Base-by-base conservation (phyloP, 2,113 vertebrate species). In the Ailuropoda melanoleuca region DNA sequence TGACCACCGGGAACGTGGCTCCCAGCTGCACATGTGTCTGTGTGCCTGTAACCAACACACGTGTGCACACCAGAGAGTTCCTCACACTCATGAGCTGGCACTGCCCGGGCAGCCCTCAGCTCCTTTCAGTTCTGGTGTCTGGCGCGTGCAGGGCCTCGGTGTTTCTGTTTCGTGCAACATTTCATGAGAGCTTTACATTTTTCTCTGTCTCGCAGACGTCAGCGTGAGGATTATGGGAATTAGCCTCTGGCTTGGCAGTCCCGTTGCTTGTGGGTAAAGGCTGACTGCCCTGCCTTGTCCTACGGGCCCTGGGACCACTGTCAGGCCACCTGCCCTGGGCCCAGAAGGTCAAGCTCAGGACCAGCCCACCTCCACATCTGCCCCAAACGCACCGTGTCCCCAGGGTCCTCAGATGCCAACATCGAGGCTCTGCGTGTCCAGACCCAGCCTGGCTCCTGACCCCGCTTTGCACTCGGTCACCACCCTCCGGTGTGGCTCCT, bases 71-170 rank as follows among this genome's bases (percentile, higher is more conserved):
- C 46, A 13, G 18, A 9, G 34, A 1, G 58, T 12, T 11, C 43
- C 50, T 43, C 34, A 6, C 23, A 14, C 91, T 70, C 55, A 14
- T 1, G 12, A 26, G 78, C n/a, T n/a, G n/a, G 19, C 1, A 10
- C 15, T 43, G 75, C 46, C 14, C 1, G 2, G 1, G 4, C 0
- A 0, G 1, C 13, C 29, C 18, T 23, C 0, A 0, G 14, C 0
- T 4, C 64, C 62, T n/a, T 1, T 70, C 46, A 21, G 56, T 37
- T 13, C 87, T 26, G 19, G 0, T 15, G 72, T 24, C 39, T 21
- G 0, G 0, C 4, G 0, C 14, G 14, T 34, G 6, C 13, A 3
- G 8, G 70, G 48, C 17, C 34, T 43, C 19, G 31, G 92, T 4
- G 0, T 66, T 90, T 90, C 56, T 62, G 58, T 64, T 4, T 39